Conservation (phyloP, 2,888 invertebrate genomes). For the Slavum lentiscoides region DNA sequence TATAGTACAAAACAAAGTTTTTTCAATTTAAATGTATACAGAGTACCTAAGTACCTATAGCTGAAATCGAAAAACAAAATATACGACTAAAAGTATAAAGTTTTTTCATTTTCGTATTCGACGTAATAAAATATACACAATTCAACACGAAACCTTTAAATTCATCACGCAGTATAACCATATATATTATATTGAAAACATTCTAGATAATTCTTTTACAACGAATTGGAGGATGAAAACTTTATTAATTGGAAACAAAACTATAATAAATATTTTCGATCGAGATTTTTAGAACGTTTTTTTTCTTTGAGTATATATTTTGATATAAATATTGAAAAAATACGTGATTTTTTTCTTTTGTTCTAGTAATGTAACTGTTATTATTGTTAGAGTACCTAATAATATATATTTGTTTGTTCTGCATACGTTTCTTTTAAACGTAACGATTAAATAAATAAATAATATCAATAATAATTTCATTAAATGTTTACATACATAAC, state of each 20-base stretch:
- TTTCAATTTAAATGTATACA: slow-evolving; percentile 41
- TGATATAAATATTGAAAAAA: no score
- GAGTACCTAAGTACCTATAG: neutral
- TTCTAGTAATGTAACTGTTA: no score
- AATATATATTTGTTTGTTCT: no score
- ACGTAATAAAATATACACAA: slow-evolving; percentile 6
- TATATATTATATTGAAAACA: slow-evolving; percentile 2
- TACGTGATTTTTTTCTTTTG: no score
- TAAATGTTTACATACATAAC: no score
- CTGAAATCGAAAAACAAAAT: slow-evolving; percentile 42
- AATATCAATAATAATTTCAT: no score
- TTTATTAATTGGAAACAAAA: slow-evolving; percentile 16
- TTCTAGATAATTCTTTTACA: neutral
- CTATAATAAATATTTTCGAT: no score
- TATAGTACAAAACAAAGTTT: slow-evolving; percentile 13
- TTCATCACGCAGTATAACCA: slow-evolving; percentile 1
- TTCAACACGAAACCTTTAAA: slow-evolving; percentile 27
- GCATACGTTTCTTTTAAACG: no score
- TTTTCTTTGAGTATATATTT: no score
- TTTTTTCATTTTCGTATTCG: slow-evolving; percentile 42
- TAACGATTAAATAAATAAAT: no score
- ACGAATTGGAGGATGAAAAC: neutral
- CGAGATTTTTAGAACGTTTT: no score
- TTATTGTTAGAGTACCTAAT: no score
- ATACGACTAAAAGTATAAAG: slow-evolving; percentile 36